Base-by-base conservation (phyloP, 2,888 invertebrate genomes). In the Aplocera efformata region DNA sequence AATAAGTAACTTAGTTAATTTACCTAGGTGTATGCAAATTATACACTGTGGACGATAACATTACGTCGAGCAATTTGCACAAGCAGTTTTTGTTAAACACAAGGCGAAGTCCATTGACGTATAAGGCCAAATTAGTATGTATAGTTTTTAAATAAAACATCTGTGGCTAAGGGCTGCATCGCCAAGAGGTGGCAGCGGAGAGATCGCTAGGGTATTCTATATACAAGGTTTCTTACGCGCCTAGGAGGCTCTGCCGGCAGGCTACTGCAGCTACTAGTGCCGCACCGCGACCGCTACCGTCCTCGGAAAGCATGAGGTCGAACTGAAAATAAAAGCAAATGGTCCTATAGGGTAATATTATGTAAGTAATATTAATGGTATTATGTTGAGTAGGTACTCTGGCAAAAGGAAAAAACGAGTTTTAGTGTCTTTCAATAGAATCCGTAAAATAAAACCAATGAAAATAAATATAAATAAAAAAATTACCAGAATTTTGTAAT, bases 191-290 rank as follows among this genome's bases (percentile, higher is more conserved):
- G 13, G 13, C 13, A 17, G 57, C 43, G 63, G 59, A 61, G 66
- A 63, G 64, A 61, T 58, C 50, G 62, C 60, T 44, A 36, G 7
- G 25, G 31, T 39, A 27, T 21, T 7, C 31, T 17, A n/a, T 26
- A 24, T 5, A 25, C 13, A 23, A 32, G 11, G 35, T 9, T 21
- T 25, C 29, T 53, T 73, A 76, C 63, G 70, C 67, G 34, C 56
- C 50, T 30, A 52, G 55, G 17, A 57, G 63, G 32, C 71, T 67
- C 65, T 92, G 91, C 62, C 93, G 90, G 59, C 92, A 92, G 28
- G 96, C 96, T 23, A 98, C 97, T 6, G 98, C 98, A n/a, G 98
- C 98, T 7, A 98, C 97, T 36, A 98, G 85, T 43, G 98, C 98
- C 34, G 98, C 98, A 17, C 98, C 98, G 64, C 97, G 93, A n/a